Conservation (phyloP, 2,888 invertebrate species). For the Sarcophaga carnaria region DNA sequence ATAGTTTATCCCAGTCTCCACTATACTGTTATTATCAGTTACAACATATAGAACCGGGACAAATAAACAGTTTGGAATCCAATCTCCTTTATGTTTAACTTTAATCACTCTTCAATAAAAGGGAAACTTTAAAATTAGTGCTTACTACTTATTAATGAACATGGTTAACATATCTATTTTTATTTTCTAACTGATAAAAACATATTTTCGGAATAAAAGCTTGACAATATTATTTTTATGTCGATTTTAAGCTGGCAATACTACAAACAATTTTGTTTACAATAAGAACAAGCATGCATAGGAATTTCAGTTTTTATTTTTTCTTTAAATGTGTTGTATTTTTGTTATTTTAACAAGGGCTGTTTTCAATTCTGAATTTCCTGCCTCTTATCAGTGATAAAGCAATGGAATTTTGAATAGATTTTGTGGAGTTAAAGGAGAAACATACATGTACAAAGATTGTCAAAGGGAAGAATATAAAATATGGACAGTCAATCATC, state of each 20-base stretch:
- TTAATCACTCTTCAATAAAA: too few species aligned
- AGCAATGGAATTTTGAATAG: slow-evolving; percentile 14
- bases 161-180: too few species aligned
- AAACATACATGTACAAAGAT: not conserved
- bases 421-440: not conserved
- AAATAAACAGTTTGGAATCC: too few species aligned
- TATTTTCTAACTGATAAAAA: too few species aligned
- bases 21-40: too few species aligned
- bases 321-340: not conserved
- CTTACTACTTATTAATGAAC: too few species aligned
- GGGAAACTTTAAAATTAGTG: too few species aligned
- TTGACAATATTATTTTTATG: not conserved
- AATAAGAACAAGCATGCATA: slow-evolving; percentile 28
- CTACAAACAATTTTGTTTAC: slow-evolving; percentile 14
- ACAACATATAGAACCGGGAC: too few species aligned
- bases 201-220: too few species aligned
- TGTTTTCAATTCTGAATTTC: not conserved
- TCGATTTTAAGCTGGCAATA: slow-evolving; percentile 4
- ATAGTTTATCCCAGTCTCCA: too few species aligned
- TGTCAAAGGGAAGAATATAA: not conserved
- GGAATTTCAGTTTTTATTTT: not conserved
- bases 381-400: not conserved
- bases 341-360: not conserved
- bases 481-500: slow-evolving; percentile 30
- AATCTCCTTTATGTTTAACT: too few species aligned